These are phyloP conservation scores for Bothrops jararaca DNA, from an alignment of 2,113 vertebrate species.

Conservation along the genomic window DNA sequence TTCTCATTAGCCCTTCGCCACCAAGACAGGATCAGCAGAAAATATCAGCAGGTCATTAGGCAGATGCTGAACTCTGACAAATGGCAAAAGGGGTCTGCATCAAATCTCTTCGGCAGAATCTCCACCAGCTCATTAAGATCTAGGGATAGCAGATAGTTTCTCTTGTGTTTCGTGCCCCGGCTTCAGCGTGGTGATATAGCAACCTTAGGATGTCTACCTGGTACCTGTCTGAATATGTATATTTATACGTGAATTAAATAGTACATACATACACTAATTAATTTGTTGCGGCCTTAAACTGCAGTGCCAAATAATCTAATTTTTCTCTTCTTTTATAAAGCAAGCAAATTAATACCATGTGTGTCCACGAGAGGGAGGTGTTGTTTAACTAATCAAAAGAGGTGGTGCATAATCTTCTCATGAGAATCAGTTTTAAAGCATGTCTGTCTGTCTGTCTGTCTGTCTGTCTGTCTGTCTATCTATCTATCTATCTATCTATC, in stretches of 20 bases:
- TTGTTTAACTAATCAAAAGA: constrained; percentile 59
- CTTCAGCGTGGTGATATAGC: neutral
- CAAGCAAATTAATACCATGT: neutral
- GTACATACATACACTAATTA: neutral
- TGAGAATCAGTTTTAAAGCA: neutral
- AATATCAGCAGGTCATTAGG: constrained; percentile 53
- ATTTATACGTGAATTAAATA: neutral
- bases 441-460: too few relatives aligned
- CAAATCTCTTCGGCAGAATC: constrained; percentile 52
- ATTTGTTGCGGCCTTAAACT: neutral
- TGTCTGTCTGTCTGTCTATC: neutral
- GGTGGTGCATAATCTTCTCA: neutral
- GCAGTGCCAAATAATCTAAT: neutral
- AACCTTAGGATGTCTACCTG: constrained; percentile 8
- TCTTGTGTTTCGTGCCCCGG: neutral
- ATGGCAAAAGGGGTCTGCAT: constrained; percentile 48
- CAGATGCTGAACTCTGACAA: constrained; percentile 51
- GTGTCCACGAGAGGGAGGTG: constrained; percentile 68
- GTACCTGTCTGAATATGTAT: neutral
- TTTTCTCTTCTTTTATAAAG: neutral
- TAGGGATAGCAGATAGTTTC: neutral
- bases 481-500: neutral
- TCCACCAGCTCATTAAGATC: constrained; percentile 43
- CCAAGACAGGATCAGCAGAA: constrained; percentile 24
- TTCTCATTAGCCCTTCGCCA: constrained; percentile 41